Conservation (phyloP, 2,113 vertebrate species). For the Semicossyphus pulcher region DNA sequence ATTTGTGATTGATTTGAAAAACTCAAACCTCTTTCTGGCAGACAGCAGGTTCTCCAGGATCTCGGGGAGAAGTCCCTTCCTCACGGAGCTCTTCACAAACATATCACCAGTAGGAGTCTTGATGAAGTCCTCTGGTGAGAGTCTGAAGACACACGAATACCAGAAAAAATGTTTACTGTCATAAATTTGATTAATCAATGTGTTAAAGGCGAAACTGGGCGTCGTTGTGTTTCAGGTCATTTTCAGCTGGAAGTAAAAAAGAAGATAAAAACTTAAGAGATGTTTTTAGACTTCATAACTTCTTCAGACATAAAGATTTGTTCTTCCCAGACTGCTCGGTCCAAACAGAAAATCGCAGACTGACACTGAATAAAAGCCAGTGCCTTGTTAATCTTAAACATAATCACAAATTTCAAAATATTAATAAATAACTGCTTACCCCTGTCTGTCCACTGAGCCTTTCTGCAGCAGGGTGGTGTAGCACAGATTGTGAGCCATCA, state of each 20-base stretch:
- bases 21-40: constrained; percentile 88
- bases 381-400: too few species aligned
- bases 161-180: too few species aligned
- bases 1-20: constrained; percentile 1
- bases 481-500: constrained; percentile 96
- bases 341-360: too few species aligned
- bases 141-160: constrained; percentile 69
- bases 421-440: constrained; percentile 76
- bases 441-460: constrained; percentile 82
- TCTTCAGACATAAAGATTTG: too few species aligned
- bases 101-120: constrained; percentile 90
- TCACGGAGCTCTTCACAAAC: constrained; percentile 90
- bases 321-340: too few species aligned
- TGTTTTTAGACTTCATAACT: too few species aligned
- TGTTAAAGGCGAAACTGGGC: neutral
- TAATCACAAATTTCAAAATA: too few species aligned
- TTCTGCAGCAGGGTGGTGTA: constrained; percentile 91
- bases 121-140: constrained; percentile 89
- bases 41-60: constrained; percentile 92
- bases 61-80: constrained; percentile 93
- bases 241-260: too few species aligned
- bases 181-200: neutral
- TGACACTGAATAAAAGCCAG: too few species aligned
- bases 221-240: too few species aligned
- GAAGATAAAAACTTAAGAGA: too few species aligned